Evolutionary conservation across 2,888 invertebrate species (phyloP).

Genomic region (Ptychoptera contaminata): DNA sequence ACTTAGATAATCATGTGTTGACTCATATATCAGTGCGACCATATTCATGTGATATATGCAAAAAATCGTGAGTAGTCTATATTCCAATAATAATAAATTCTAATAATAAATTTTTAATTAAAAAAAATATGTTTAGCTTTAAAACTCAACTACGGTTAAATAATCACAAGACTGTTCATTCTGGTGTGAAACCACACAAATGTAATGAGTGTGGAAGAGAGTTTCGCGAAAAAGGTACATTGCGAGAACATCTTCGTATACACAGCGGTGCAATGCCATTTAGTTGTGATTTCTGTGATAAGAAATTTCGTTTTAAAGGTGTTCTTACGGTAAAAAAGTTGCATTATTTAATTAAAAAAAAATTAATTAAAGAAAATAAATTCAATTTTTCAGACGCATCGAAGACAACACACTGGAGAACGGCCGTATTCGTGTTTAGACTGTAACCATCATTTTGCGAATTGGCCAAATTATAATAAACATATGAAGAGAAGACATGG

Average conservation of each 20-base stretch:
- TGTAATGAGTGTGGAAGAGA: conserved; percentile 43
- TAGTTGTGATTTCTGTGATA: conserved; percentile 57
- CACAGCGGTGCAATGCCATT: conserved; percentile 69
- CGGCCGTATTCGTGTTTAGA: conserved; percentile 57
- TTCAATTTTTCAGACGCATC: conserved; percentile 38
- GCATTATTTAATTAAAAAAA: conserved; percentile 4
- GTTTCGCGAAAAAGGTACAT: conserved; percentile 51
- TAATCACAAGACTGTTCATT: conserved; percentile 39
- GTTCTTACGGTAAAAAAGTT: conserved; percentile 42
- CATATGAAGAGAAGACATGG: conserved; percentile 64
- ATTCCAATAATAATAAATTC: no score
- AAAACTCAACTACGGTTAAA: conserved; percentile 17
- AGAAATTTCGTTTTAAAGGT: conserved; percentile 60
- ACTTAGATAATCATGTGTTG: conserved; percentile 34
- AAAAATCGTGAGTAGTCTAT: conserved; percentile 16
- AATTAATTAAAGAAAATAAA: conserved; percentile 1
- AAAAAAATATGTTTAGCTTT: conserved; percentile 13
- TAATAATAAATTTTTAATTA: background rate
- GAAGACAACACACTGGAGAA: conserved; percentile 53
- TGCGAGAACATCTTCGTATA: conserved; percentile 57
- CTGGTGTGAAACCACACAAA: conserved; percentile 41
- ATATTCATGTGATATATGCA: conserved; percentile 33
- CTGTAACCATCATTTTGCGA: conserved; percentile 59
- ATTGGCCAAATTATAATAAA: conserved; percentile 72
- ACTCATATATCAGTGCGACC: conserved; percentile 33